Conservation (phyloP, 2,113 vertebrate species). For the Sialia sialis region DNA sequence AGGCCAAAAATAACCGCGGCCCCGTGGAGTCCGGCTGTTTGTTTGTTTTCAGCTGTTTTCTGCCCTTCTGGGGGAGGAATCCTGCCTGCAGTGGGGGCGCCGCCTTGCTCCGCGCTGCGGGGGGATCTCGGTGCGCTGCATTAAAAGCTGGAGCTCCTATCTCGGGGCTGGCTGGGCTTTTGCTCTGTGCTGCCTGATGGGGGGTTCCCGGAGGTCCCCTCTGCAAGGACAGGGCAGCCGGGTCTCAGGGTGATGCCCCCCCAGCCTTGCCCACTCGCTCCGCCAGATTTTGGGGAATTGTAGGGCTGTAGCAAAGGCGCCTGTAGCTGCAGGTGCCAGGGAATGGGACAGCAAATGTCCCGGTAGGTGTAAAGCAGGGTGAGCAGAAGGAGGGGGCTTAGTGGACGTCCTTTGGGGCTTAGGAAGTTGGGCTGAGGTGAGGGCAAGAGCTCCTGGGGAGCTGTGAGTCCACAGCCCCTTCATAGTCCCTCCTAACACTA, state of each 20-base stretch:
- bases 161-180: neutral
- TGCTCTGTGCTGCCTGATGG: neutral
- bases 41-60: conserved; percentile 31
- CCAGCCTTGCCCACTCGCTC: neutral
- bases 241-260: rapidly evolving
- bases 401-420: neutral
- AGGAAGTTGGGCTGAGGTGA: neutral
- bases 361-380: neutral
- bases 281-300: neutral
- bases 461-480: neutral
- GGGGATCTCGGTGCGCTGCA: rapidly evolving
- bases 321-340: rapidly evolving
- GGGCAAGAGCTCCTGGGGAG: neutral
- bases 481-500: neutral
- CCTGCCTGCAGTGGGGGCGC: neutral
- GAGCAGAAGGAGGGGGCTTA: neutral
- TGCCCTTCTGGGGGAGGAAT: neutral
- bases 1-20: conserved; percentile 46
- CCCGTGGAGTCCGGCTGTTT: conserved; percentile 36
- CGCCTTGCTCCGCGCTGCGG: rapidly evolving
- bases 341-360: neutral
- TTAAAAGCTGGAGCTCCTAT: neutral
- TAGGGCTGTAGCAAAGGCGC: neutral
- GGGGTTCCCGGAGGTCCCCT: too few species aligned
- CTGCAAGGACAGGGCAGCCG: rapidly evolving